Base-by-base conservation (phyloP, 2,113 vertebrate genomes). In the Camelus dromedarius region DNA sequence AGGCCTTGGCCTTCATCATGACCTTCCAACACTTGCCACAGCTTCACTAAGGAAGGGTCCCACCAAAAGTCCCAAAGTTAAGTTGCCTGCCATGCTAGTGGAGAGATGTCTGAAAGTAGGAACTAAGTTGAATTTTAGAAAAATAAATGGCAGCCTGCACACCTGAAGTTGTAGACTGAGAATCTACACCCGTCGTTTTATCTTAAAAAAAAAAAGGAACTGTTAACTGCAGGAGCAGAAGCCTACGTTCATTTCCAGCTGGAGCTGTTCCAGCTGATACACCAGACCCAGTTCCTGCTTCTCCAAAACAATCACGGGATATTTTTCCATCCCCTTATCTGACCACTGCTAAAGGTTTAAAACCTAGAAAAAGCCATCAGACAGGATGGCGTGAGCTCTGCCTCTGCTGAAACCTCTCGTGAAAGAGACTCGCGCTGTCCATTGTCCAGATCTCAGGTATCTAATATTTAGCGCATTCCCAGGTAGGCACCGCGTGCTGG, bases 401-500 rank as follows among this genome's bases (percentile, higher is more conserved):
- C 75, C 64, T 83, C 60, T 77, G 77, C 46, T 84, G 83, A 95
- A 93, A 93, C 50, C 67, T 89, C 73, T 94, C 77, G 66, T 82
- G 91, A 86, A 91, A 92, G 38, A 89, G 83, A 76, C 46, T 66
- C 60, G 67, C 0, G 4, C n/a, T 80, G 38, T 48, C 72, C 60
- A 64, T 3, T 54, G 38, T 32, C 58, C n/a, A 76, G 72, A 77
- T 70, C 79, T 77, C 79, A 60, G 83, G 76, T 66, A 92, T 28
- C 91, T 93, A 76, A 92, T 89, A 92, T 85, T 75, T 86, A 96
- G 67, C 72, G 26, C 88, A 67, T 95, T 89, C 83, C 93, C 89
- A 84, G 46, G 56, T 32, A 75, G 58, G 67, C 16, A 48, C 70
- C 69, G 38, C 46, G 26, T 77, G 70, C 67, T 11, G 26, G 24